These are phyloP conservation scores for Agrochola lota DNA, from an alignment of 2,888 invertebrate genomes.

Conservation along the genomic window DNA sequence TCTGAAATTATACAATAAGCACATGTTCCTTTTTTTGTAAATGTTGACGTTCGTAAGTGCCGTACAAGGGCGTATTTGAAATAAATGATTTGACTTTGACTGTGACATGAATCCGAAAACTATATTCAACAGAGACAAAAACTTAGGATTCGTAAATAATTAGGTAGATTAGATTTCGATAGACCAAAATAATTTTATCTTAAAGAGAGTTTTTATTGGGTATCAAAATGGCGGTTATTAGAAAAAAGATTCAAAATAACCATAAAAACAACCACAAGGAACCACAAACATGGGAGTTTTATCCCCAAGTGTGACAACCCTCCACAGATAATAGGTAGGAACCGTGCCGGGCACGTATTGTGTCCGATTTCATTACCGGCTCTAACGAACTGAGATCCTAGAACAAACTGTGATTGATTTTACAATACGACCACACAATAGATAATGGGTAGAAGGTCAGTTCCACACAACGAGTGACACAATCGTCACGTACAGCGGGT, in stretches of 20 bases:
- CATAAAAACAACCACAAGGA: background rate
- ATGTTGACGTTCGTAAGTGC: too few species aligned
- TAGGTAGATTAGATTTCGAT: background rate
- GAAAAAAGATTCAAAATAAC: background rate
- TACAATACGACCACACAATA: conserved; percentile 59
- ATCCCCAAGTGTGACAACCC: conserved; percentile 19
- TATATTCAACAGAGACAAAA: too few species aligned
- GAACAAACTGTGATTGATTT: conserved; percentile 75
- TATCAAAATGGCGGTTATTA: background rate
- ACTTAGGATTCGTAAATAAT: background rate
- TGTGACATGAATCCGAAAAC: too few species aligned
- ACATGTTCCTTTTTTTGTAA: too few species aligned
- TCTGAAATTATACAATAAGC: too few species aligned
- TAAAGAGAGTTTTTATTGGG: background rate
- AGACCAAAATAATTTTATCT: background rate
- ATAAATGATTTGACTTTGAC: too few species aligned
- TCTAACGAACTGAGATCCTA: conserved; percentile 80
- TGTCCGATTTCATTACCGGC: conserved; percentile 80
- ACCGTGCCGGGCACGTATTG: conserved; percentile 74
- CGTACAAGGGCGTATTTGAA: too few species aligned
- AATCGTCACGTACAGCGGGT: background rate
- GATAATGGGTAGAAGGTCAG: background rate
- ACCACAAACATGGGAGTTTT: background rate
- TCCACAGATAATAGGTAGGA: conserved; percentile 33
- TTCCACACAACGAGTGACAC: background rate